A percentile compares a stretch with the other conserved stretches of the same genome.
These are phyloP conservation scores for Drosophila pegasa DNA, from an alignment of 2,888 invertebrate genomes.

Conservation along the genomic window DNA sequence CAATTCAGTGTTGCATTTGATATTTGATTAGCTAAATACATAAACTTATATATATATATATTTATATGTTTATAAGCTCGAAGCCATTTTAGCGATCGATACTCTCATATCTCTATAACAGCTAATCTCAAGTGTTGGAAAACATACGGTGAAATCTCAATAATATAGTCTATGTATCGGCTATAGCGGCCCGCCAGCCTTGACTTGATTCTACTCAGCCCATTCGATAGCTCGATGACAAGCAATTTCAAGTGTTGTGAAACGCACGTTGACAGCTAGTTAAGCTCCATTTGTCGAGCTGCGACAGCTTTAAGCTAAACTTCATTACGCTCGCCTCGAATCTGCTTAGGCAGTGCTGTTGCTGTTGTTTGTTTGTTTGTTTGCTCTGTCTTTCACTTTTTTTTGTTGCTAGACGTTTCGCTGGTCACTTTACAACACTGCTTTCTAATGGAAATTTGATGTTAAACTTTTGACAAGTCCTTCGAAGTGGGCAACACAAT, in stretches of 20 bases:
- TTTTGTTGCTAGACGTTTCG: not conserved
- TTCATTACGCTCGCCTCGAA: not conserved
- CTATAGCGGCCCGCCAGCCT: not conserved
- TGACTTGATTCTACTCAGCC: not conserved
- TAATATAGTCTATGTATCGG: not conserved
- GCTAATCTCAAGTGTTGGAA: not conserved
- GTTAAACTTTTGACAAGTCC: conserved; percentile 26
- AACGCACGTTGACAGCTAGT: not conserved
- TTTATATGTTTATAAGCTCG: too few relatives aligned
- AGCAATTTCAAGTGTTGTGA: not conserved
- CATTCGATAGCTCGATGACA: not conserved
- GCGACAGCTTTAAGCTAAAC: conserved; percentile 1
- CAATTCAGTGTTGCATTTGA: too few relatives aligned
- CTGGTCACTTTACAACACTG: conserved; percentile 20
- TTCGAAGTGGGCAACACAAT: conserved; percentile 56
- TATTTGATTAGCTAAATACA: too few relatives aligned
- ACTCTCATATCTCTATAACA: not conserved
- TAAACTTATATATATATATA: too few relatives aligned
- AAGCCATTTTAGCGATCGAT: not conserved
- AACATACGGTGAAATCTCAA: not conserved
- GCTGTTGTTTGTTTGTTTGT: not conserved
- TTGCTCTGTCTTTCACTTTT: not conserved
- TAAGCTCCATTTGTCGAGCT: not conserved
- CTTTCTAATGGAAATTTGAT: conserved; percentile 32
- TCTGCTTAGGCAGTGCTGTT: not conserved